Conservation (phyloP, 2,888 invertebrate genomes). For the Chouioia cunea region DNA sequence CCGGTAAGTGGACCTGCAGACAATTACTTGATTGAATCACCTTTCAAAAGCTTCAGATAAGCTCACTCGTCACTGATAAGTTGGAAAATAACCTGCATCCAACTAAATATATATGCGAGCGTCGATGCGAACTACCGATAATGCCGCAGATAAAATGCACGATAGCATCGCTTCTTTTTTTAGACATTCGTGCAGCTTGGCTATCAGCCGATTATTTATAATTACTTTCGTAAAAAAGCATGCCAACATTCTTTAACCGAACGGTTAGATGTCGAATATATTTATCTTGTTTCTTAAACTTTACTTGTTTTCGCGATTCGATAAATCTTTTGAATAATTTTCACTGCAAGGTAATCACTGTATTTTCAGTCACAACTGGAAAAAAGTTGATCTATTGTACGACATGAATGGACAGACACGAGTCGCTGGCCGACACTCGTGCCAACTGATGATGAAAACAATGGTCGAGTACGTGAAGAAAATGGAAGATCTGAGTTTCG, state of each 20-base stretch:
- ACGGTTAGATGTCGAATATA: too few species aligned
- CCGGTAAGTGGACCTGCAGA: slow-evolving; percentile 70
- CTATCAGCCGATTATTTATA: slow-evolving; percentile 25
- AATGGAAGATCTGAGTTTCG: slow-evolving; percentile 68
- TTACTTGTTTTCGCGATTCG: too few species aligned
- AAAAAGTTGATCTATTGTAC: slow-evolving; percentile 80
- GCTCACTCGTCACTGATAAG: neutral
- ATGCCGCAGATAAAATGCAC: slow-evolving; percentile 5
- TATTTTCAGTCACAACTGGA: slow-evolving; percentile 78
- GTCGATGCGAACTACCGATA: slow-evolving; percentile 2
- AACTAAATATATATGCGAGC: too few species aligned
- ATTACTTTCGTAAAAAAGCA: neutral
- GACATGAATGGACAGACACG: slow-evolving; percentile 79
- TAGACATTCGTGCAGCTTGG: neutral
- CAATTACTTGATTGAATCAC: neutral
- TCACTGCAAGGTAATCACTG: too few species aligned
- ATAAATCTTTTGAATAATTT: too few species aligned
- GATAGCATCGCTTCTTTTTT: slow-evolving; percentile 28
- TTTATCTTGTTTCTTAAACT: too few species aligned
- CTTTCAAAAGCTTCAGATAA: neutral
- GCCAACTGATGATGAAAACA: slow-evolving; percentile 81
- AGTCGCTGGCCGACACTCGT: slow-evolving; percentile 79
- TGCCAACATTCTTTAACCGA: neutral
- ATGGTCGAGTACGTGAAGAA: slow-evolving; percentile 74
- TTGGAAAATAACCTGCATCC: too few species aligned